These are phyloP conservation scores for Sussaba pulchella DNA, from an alignment of 2,888 invertebrate genomes.

Conservation along the genomic window DNA sequence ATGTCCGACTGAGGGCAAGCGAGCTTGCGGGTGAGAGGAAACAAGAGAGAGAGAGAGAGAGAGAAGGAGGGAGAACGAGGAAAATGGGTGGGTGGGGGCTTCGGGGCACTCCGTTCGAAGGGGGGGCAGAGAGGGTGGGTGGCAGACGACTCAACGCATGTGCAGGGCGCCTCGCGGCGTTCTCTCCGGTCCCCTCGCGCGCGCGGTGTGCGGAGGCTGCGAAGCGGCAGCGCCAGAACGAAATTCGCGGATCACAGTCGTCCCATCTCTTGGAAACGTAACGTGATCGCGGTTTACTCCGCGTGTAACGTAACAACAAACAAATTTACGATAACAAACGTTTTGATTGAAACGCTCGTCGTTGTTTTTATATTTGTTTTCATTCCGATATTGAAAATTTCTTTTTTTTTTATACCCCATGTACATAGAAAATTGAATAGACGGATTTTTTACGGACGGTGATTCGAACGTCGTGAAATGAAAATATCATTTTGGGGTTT, in stretches of 20 bases:
- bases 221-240: conserved; percentile 81
- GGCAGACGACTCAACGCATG: conserved; percentile 82
- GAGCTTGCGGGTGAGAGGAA: conserved; percentile 48
- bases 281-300: conserved; percentile 69
- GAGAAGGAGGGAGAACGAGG: conserved; percentile 54
- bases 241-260: conserved; percentile 84
- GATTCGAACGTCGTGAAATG: conserved; percentile 12
- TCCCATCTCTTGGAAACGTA: conserved; percentile 82
- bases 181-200: conserved; percentile 80
- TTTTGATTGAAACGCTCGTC: background rate
- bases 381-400: conserved; percentile 28
- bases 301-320: conserved; percentile 53
- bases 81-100: conserved; percentile 63
- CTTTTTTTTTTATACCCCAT: conserved; percentile 36
- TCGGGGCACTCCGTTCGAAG: conserved; percentile 52
- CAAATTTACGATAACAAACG: conserved; percentile 9
- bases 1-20: conserved; percentile 27
- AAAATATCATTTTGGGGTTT: background rate
- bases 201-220: conserved; percentile 79
- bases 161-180: conserved; percentile 83
- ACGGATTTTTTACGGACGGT: conserved; percentile 20
- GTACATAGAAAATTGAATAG: background rate
- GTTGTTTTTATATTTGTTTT: background rate
- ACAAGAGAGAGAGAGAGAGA: conserved; percentile 38
- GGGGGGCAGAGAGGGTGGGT: conserved; percentile 62